Percentiles rank a stretch among this genome's conserved stretches.
Evolutionary conservation across 2,888 invertebrate genomes (phyloP).

Genomic region (Drosophila planitibia): DNA sequence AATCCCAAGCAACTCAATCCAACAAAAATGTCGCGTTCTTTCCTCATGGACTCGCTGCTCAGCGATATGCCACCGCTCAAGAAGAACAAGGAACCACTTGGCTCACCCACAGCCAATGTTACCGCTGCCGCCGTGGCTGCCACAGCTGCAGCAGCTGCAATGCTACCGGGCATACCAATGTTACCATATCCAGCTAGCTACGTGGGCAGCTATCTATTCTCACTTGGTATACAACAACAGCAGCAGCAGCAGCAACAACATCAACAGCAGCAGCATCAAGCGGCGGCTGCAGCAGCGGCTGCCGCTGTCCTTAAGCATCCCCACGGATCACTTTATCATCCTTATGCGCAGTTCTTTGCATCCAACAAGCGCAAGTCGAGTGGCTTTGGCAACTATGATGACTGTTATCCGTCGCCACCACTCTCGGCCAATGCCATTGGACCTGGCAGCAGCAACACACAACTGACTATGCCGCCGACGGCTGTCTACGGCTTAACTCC

Average conservation of each 20-base stretch:
- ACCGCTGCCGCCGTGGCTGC: conserved; percentile 85
- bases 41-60: conserved; percentile 92
- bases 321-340: conserved; percentile 74
- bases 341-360: conserved; percentile 73
- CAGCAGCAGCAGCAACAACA: conserved; percentile 86
- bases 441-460: conserved; percentile 29
- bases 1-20: background rate
- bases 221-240: conserved; percentile 88
- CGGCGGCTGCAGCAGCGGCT: conserved; percentile 61
- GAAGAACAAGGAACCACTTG: conserved; percentile 75
- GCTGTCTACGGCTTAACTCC: conserved; percentile 39
- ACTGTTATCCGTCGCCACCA: conserved; percentile 68
- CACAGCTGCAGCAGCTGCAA: conserved; percentile 84
- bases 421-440: conserved; percentile 60
- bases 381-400: conserved; percentile 64
- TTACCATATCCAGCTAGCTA: conserved; percentile 89
- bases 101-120: conserved; percentile 63
- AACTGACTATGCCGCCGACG: conserved; percentile 38
- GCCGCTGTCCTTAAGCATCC: conserved; percentile 57
- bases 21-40: conserved; percentile 91
- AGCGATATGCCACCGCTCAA: conserved; percentile 87
- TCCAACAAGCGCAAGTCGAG: conserved; percentile 78
- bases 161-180: conserved; percentile 84
- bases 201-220: conserved; percentile 88
- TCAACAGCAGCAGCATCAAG: conserved; percentile 86